Evolutionary conservation across 2,888 invertebrate species (phyloP), one percentile per base, ranked within the genome.

Genomic region (Drosophila pseudotakahashii): DNA sequence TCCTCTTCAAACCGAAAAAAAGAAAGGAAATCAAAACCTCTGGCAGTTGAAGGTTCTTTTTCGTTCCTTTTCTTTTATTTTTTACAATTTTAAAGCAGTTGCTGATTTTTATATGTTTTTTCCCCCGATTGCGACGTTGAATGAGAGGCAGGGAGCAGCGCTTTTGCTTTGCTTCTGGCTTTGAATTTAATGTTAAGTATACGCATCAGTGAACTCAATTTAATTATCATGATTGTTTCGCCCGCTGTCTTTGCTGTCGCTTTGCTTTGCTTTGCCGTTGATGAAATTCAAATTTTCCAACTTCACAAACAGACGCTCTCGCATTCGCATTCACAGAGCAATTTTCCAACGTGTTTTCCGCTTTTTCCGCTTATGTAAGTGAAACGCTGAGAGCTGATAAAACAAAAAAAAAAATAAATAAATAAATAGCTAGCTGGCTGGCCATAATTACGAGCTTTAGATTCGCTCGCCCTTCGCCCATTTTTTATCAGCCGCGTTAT

Each of bases 121-220:
- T 42, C 51, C 7, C 44, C 14, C 19, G 16, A 7, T 19, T 14
- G 13, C 63, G 39, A 41, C 30, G 66, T 13, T 48, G 45, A 23
- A 23, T 13, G 44, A 13, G 44, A n/a, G 37, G n/a, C 13, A n/a
- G 34, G 11, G n/a, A n/a, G 34, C 34, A 36, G 41, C 9, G 63
- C 48, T 16, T 51, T 45, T 37, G 47, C 39, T 23, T 30, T 47
- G 69, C 23, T 54, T 63, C 50, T 72, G 57, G 74, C 68, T 81
- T 78, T 80, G 73, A 75, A 76, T 78, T 88, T 78, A 85, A 83
- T 83, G 90, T 89, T 89, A 84, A 89, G 89, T 89, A 88, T 88
- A 90, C 90, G 90, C 89, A 90, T 89, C 89, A 89, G 89, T 90
- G 88, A 88, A 82, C 85, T 75, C 82, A 81, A 88, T 88, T 88